Conservation (phyloP, 1,140 invertebrate species). For the Ridgeia piscesae region DNA sequence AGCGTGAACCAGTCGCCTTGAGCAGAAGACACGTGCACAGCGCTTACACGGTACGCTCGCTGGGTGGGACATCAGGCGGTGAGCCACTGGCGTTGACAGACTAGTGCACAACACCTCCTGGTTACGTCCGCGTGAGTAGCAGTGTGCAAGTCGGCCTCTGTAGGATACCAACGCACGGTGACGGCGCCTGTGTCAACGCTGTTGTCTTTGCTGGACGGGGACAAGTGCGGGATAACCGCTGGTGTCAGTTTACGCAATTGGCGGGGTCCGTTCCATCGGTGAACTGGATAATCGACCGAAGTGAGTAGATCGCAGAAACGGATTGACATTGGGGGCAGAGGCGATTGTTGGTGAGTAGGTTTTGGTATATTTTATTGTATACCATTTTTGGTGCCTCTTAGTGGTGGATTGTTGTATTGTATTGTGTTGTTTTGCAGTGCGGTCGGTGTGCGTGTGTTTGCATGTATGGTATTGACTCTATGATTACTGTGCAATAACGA, state of each 20-base stretch:
- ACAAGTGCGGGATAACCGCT: background rate
- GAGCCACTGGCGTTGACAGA: background rate
- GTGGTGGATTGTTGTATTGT: too few species aligned
- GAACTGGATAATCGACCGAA: too few species aligned
- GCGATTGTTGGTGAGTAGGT: background rate
- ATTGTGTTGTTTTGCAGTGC: background rate
- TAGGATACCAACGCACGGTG: background rate
- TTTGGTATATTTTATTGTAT: background rate
- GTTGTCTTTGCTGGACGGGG: background rate
- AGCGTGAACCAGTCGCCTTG: background rate
- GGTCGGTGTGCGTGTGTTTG: background rate
- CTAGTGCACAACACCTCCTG: background rate
- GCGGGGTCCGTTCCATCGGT: too few species aligned
- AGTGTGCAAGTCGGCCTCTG: background rate
- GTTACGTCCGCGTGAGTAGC: background rate
- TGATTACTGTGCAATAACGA: too few species aligned
- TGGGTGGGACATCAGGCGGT: background rate
- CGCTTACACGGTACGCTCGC: background rate
- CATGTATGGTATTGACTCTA: background rate
- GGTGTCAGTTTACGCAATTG: background rate
- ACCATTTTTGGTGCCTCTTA: background rate
- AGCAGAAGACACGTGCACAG: background rate
- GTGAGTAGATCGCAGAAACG: too few species aligned
- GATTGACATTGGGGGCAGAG: too few species aligned
- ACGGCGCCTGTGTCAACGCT: background rate